phyloP scores from a whole-genome alignment of 2,113 vertebrate species.

The Mirounga angustirostris region DNA sequence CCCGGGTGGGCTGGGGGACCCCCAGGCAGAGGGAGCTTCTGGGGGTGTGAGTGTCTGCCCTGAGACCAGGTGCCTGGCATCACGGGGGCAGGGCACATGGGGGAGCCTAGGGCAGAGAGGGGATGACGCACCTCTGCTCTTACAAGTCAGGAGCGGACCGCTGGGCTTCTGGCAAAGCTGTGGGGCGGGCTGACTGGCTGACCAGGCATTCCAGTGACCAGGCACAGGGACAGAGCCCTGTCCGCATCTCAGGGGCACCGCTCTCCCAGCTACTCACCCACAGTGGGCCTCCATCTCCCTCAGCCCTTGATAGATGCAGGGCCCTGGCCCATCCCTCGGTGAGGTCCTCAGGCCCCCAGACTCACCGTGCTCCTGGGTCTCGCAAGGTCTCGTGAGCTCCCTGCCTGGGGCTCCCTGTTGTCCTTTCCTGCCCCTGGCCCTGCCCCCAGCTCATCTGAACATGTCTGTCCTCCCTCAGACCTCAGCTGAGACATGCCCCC shows the following conservation, averaged over 20 bases:
- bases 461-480: not conserved
- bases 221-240: not conserved
- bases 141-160: not conserved
- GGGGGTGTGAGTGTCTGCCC: not conserved
- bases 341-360: not conserved
- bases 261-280: not conserved
- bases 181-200: rapidly evolving
- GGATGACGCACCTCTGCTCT: rapidly evolving
- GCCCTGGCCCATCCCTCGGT: rapidly evolving
- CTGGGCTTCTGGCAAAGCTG: not conserved
- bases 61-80: not conserved
- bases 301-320: rapidly evolving
- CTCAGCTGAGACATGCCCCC: not conserved
- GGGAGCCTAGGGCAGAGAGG: rapidly evolving
- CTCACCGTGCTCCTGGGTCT: rapidly evolving
- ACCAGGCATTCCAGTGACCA: rapidly evolving
- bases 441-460: rapidly evolving
- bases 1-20: not conserved
- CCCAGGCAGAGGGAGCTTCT: not conserved
- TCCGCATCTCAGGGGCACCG: not conserved
- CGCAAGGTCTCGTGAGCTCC: not conserved
- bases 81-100: rapidly evolving
- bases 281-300: rapidly evolving
- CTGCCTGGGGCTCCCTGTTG: not conserved
- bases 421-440: not conserved